Conservation (phyloP, 1,140 invertebrate genomes). For the Dryas iulia region DNA sequence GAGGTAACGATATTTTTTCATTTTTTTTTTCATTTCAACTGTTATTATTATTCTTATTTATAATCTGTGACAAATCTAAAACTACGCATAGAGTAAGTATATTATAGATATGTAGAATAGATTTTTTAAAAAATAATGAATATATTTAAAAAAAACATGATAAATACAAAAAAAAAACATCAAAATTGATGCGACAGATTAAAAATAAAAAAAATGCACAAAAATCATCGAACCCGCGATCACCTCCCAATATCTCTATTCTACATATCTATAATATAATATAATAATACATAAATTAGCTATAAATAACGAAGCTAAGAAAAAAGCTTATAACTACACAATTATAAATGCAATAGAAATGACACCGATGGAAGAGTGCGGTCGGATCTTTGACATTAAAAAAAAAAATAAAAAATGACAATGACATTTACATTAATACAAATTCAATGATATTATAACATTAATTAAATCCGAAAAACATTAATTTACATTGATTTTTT, state of each 20-base stretch:
- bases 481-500: too few species aligned
- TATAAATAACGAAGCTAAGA: constrained; percentile 25
- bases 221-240: background rate
- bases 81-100: constrained; percentile 14
- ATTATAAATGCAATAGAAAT: constrained; percentile 40
- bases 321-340: constrained; percentile 36
- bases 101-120: constrained; percentile 20
- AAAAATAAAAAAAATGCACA: background rate
- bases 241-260: background rate
- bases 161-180: background rate
- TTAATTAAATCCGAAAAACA: too few species aligned
- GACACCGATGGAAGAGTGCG: constrained; percentile 29
- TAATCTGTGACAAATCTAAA: constrained; percentile 31
- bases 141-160: too few species aligned
- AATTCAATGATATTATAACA: too few species aligned
- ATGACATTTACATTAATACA: too few species aligned
- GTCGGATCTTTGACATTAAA: constrained; percentile 1
- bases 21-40: constrained; percentile 19
- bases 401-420: too few species aligned
- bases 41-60: constrained; percentile 16
- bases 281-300: constrained; percentile 2
- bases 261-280: background rate
- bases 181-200: background rate
- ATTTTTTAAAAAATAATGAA: background rate
- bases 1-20: constrained; percentile 27